Percentiles rank a stretch among this genome's conserved stretches.
phyloP scores from a whole-genome alignment of 2,113 vertebrate genomes.

The Psophia crepitans region DNA sequence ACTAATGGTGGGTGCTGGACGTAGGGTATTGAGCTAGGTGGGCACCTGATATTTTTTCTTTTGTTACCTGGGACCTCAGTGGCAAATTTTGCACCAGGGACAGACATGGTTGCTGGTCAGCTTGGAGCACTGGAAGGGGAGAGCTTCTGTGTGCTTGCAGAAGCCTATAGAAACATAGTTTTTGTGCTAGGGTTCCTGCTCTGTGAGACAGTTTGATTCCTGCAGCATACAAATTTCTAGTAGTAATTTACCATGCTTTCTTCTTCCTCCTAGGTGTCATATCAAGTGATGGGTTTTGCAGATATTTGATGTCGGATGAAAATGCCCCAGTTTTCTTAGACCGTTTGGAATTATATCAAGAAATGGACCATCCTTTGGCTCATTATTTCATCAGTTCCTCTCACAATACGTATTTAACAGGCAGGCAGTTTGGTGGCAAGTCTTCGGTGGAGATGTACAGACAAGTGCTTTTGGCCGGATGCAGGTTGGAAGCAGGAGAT shows the following conservation, averaged over 20 bases:
- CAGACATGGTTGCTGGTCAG: neutral
- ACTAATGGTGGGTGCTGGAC: neutral
- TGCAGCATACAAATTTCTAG: neutral
- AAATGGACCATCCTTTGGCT: slow-evolving; percentile 95
- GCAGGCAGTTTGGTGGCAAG: slow-evolving; percentile 95
- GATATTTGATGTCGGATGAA: slow-evolving; percentile 98
- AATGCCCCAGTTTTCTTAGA: slow-evolving; percentile 97
- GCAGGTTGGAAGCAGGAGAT: slow-evolving; percentile 82
- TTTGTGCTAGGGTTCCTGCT: neutral
- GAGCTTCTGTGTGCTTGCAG: neutral
- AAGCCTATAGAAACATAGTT: neutral
- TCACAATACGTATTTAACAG: slow-evolving; percentile 96
- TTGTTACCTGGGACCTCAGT: neutral
- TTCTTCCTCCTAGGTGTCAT: slow-evolving; percentile 80
- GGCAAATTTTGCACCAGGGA: neutral
- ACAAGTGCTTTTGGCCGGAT: slow-evolving; percentile 94
- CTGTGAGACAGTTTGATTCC: neutral
- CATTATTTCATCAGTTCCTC: slow-evolving; percentile 99
- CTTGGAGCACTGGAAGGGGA: neutral
- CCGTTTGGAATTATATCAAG: slow-evolving; percentile 93
- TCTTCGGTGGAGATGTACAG: slow-evolving; percentile 98
- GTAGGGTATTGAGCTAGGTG: neutral
- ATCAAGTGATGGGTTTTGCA: slow-evolving; percentile 96
- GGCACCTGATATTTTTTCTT: neutral
- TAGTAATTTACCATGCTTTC: neutral